Base-by-base conservation (phyloP, 2,888 invertebrate genomes). In the Cataglyphis livida region DNA sequence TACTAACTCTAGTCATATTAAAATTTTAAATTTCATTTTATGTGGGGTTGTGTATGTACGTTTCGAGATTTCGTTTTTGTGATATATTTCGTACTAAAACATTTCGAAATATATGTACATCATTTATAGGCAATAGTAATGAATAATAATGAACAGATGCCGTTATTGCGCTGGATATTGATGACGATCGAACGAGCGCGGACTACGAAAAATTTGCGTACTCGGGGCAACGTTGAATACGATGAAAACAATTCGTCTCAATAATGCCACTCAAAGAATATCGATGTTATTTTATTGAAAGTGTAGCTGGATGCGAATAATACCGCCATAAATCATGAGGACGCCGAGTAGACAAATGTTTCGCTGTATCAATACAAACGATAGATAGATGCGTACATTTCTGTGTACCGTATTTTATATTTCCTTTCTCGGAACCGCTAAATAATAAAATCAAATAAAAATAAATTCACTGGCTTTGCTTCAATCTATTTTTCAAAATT, bases 271-370 rank as follows among this genome's bases (percentile, higher is more conserved):
- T 54, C 78, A 38, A 64, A 51, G 48, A 75, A 74, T 83, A 83
- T 86, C 75, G 81, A 62, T 84, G 82, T 86, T 87, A 86, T 81
- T 87, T 87, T 84, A 86, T 86, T 74, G 78, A 65, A 66, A 68
- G 83, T 74, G 62, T 48, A 54, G 68, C 41, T 73, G 81, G 57
- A 41, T 44, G 66, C 78, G 70, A 81, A 84, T 84, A 86, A 87
- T 83, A 81, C 74, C 10, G 51, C 54, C 44, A 86, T 87, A 66
- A 86, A 87, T 86, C 86, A 86, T 81, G 51, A 79, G 51, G 44
- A 71, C 61, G 75, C 59, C 81, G 54, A 32, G 68, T 61, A 78
- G 73, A 64, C 73, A 62, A 83, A 85, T 68, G 57, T 66, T 81
- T 68, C n/a, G 70, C 38, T 65, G 75, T 51, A 28, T 35, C 70